Percentiles rank a stretch among this genome's conserved stretches.
Evolutionary conservation across 1,140 invertebrate species (phyloP).

Genomic region (Caerostris darwini): DNA sequence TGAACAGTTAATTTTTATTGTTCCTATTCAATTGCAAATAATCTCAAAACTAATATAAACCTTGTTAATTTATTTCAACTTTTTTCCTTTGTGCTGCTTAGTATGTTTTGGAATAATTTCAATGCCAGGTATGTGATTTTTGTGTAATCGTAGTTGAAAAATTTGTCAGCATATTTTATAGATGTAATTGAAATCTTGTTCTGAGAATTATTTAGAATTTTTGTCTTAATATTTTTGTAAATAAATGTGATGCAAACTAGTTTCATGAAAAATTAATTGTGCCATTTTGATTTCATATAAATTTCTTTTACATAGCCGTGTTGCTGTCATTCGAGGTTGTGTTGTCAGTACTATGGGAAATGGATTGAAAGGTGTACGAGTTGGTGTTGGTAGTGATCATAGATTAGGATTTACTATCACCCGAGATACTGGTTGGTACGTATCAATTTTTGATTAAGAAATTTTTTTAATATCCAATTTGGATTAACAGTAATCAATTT

Average conservation of each 20-base stretch:
- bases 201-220: neutral
- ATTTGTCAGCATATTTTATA: neutral
- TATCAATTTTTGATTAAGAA: constrained; percentile 79
- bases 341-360: constrained; percentile 95
- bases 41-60: neutral
- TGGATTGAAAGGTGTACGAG: constrained; percentile 96
- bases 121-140: constrained; percentile 79
- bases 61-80: neutral
- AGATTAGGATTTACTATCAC: constrained; percentile 97
- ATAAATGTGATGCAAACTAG: neutral
- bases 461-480: neutral
- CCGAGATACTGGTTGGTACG: constrained; percentile 96
- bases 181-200: neutral
- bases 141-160: neutral
- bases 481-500: neutral
- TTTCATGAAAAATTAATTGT: neutral
- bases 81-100: constrained; percentile 71
- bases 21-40: too few species aligned
- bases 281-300: neutral
- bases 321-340: constrained; percentile 98
- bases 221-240: neutral
- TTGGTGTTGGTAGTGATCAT: constrained; percentile 96
- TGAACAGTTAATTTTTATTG: too few species aligned
- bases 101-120: constrained; percentile 80
- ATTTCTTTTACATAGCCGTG: constrained; percentile 88